Evolutionary conservation across 2,113 vertebrate genomes (phyloP).

Genomic region (Salvelinus alpinus): DNA sequence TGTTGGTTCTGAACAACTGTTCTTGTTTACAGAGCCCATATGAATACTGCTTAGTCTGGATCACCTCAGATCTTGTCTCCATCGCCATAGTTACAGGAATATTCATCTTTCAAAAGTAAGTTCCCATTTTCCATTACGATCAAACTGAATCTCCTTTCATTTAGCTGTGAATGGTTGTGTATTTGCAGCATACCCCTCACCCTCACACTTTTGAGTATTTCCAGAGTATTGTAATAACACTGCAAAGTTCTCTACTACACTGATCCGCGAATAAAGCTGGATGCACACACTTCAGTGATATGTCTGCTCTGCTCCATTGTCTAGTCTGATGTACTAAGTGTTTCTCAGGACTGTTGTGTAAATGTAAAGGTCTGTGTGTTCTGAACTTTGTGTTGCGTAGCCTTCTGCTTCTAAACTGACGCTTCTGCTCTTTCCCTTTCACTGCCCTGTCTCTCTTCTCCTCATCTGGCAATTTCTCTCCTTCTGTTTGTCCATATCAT

Average conservation of each 20-base stretch:
- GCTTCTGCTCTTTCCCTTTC: slow-evolving; percentile 27
- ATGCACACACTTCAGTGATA: not conserved
- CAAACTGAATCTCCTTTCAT: not conserved
- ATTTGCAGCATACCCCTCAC: not conserved
- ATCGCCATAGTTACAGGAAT: slow-evolving; percentile 84
- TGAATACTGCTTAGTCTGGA: slow-evolving; percentile 91
- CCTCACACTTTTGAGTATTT: too few species aligned
- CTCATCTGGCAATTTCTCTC: slow-evolving; percentile 43
- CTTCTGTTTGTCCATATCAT: slow-evolving; percentile 56
- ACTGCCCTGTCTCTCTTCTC: slow-evolving; percentile 12
- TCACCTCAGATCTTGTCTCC: slow-evolving; percentile 88
- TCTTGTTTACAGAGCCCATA: slow-evolving; percentile 80
- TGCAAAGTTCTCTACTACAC: too few species aligned
- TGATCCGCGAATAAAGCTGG: too few species aligned
- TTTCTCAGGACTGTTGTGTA: not conserved
- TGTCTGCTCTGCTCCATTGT: too few species aligned
- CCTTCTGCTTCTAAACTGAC: slow-evolving; percentile 40
- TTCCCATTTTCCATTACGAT: slow-evolving; percentile 35
- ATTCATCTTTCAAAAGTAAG: slow-evolving; percentile 96
- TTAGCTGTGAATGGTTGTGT: not conserved
- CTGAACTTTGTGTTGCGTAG: not conserved
- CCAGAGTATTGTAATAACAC: too few species aligned
- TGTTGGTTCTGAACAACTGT: not conserved
- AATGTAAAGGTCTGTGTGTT: not conserved
- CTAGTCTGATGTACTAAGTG: too few species aligned